A percentile compares a stretch with the other conserved stretches of the same genome.
These are phyloP conservation scores for Cosmorhoe ocellata DNA, from an alignment of 2,888 invertebrate genomes.

Conservation along the genomic window DNA sequence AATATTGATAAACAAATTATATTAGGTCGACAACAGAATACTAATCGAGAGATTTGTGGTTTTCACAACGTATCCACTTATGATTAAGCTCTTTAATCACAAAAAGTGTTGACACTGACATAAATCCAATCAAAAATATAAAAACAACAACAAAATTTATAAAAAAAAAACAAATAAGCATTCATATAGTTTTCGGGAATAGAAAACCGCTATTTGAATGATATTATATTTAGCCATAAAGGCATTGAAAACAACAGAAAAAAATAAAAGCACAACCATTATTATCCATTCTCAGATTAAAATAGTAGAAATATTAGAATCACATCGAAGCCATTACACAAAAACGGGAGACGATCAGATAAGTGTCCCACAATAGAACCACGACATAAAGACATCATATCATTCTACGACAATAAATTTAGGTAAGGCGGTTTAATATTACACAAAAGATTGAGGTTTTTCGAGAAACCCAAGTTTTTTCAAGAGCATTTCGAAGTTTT, in stretches of 20 bases:
- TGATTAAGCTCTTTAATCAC: no score
- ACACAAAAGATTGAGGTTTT: constrained; percentile 72
- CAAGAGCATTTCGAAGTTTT: constrained; percentile 53
- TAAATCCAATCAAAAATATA: constrained; percentile 3
- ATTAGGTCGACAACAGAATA: constrained; percentile 60
- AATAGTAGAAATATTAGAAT: constrained; percentile 45
- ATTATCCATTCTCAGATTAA: constrained; percentile 31
- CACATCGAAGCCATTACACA: constrained; percentile 61
- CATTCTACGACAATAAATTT: constrained; percentile 78
- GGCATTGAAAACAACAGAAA: constrained; percentile 27
- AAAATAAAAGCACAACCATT: constrained; percentile 29
- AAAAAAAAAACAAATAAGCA: constrained; percentile 3
- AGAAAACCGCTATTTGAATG: constrained; percentile 18
- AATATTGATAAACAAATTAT: constrained; percentile 62
- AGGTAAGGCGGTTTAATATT: constrained; percentile 72
- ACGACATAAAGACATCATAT: constrained; percentile 81
- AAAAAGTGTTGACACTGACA: no score
- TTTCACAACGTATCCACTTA: no score
- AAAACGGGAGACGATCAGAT: constrained; percentile 75
- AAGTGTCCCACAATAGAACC: constrained; percentile 72
- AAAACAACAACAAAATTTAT: constrained; percentile 6
- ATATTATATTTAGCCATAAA: constrained; percentile 22
- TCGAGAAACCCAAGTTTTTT: constrained; percentile 65
- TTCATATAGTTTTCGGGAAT: constrained; percentile 10
- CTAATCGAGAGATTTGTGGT: constrained; percentile 69